phyloP scores from a whole-genome alignment of 1,140 invertebrate species.

The Drosophila kanapiae region DNA sequence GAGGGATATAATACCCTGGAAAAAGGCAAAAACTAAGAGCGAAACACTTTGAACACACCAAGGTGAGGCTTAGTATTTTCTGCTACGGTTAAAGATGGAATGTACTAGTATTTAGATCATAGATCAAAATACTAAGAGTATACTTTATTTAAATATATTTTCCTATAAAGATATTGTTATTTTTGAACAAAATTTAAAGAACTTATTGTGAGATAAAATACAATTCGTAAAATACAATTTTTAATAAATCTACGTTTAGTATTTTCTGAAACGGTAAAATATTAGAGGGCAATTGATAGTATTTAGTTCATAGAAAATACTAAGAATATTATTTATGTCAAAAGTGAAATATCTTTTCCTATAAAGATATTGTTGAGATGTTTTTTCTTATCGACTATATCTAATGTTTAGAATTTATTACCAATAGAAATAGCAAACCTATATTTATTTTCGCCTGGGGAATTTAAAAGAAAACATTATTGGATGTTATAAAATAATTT shows the following conservation, averaged over 20 bases:
- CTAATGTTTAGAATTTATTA: not conserved
- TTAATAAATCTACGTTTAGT: too few relatives aligned
- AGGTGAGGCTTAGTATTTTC: not conserved
- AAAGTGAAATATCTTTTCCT: not conserved
- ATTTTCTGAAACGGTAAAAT: not conserved
- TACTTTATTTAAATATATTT: not conserved
- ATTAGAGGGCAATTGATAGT: not conserved
- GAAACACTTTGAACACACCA: too few relatives aligned
- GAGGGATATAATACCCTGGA: constrained; percentile 12
- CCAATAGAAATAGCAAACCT: not conserved
- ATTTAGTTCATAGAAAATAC: not conserved
- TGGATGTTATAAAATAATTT: not conserved
- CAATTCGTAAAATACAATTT: too few relatives aligned
- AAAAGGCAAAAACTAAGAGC: not conserved
- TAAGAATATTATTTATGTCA: not conserved
- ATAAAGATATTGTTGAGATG: not conserved
- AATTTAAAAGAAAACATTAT: not conserved
- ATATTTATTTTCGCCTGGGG: not conserved
- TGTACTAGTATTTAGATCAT: not conserved
- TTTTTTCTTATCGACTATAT: constrained; percentile 4
- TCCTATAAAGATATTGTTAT: too few relatives aligned
- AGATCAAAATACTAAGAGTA: too few relatives aligned
- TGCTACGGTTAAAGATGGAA: not conserved
- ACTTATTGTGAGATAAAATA: too few relatives aligned
- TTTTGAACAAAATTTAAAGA: too few relatives aligned